phyloP scores from a whole-genome alignment of 92 coral and sea anemone species.

The Porites lobata region DNA sequence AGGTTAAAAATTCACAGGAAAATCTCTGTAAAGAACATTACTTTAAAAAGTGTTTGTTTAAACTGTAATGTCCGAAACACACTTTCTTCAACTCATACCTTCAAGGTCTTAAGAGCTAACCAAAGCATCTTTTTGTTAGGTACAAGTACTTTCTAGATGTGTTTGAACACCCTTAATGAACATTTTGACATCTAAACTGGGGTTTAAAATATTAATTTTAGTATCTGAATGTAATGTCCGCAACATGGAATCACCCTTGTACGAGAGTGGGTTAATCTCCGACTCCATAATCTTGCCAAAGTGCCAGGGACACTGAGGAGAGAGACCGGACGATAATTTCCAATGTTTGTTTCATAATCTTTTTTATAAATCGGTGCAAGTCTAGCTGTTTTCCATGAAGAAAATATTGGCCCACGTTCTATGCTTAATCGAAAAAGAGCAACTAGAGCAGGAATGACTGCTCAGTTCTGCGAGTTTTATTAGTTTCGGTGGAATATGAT shows the following conservation, averaged over 20 bases:
- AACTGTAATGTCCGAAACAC: background rate
- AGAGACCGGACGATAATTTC: background rate
- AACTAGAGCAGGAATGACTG: conserved; percentile 35
- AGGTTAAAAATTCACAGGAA: no score
- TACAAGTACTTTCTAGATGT: background rate
- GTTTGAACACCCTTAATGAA: no score
- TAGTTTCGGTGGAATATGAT: conserved; percentile 43
- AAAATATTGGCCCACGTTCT: conserved; percentile 43
- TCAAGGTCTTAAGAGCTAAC: no score
- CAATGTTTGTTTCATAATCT: background rate
- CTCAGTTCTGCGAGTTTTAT: conserved; percentile 29
- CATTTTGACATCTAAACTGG: no score
- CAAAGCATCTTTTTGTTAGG: no score
- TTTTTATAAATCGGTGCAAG: background rate
- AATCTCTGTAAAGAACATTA: background rate
- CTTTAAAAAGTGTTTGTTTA: background rate
- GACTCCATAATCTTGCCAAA: background rate
- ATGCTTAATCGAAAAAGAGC: conserved; percentile 21
- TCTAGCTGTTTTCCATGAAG: conserved; percentile 19
- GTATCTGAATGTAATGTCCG: background rate
- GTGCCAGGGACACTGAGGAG: background rate
- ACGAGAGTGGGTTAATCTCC: background rate
- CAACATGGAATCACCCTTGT: background rate
- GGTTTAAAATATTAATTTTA: no score
- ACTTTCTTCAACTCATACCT: background rate